Percentiles rank a stretch among this genome's conserved stretches.
phyloP scores from a whole-genome alignment of 2,797 vertebrate species.

The Kryptopterus vitreolus region DNA sequence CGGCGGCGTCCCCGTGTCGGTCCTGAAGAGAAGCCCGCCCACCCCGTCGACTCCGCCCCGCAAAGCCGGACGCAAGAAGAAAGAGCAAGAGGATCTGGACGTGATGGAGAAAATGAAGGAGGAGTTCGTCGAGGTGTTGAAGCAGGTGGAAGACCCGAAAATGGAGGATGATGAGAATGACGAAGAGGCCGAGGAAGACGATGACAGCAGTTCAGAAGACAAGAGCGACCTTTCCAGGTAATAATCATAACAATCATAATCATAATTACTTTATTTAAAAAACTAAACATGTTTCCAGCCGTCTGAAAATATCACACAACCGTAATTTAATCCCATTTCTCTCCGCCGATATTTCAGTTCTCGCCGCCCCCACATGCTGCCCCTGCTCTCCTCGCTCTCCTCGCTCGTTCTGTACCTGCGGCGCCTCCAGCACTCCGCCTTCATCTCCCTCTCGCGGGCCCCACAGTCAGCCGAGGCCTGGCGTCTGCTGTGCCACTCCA shows the following conservation, averaged over 20 bases:
- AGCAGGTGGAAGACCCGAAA: slow-evolving; percentile 54
- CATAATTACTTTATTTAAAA: too few species aligned
- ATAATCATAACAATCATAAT: background rate
- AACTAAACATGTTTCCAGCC: too few species aligned
- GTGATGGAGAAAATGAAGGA: slow-evolving; percentile 62
- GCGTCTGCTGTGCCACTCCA: slow-evolving; percentile 81
- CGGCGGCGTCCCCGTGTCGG: slow-evolving; percentile 70
- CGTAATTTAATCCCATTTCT: background rate
- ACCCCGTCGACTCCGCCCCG: slow-evolving; percentile 58
- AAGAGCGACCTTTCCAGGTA: slow-evolving; percentile 75
- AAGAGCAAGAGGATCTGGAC: slow-evolving; percentile 58
- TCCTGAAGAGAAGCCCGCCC: slow-evolving; percentile 74
- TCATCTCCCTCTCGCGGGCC: slow-evolving; percentile 74
- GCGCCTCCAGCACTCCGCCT: slow-evolving; percentile 77
- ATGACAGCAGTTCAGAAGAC: slow-evolving; percentile 75
- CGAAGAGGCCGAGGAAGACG: slow-evolving; percentile 69
- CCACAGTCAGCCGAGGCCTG: slow-evolving; percentile 78
- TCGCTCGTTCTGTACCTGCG: slow-evolving; percentile 78
- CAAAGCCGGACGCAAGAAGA: slow-evolving; percentile 66
- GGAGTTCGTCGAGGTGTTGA: slow-evolving; percentile 55
- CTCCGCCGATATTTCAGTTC: slow-evolving; percentile 54
- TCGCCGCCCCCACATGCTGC: slow-evolving; percentile 76
- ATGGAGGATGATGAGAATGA: slow-evolving; percentile 55
- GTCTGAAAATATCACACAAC: background rate
- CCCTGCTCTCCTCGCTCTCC: slow-evolving; percentile 77